Percentiles rank a stretch among this genome's conserved stretches.
phyloP scores from a whole-genome alignment of 2,888 invertebrate species.

The Luperina nickerlii region DNA sequence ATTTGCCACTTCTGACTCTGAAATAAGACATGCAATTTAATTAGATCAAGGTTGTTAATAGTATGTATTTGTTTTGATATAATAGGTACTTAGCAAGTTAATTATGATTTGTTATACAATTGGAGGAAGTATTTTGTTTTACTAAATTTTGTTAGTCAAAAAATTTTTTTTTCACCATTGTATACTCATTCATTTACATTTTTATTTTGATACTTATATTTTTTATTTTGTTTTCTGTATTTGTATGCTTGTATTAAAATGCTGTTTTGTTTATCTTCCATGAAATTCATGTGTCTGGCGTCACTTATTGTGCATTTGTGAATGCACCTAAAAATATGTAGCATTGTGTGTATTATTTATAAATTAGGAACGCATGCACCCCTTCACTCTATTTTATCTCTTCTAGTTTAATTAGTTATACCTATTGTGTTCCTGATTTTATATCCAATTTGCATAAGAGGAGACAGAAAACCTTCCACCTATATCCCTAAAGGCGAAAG shows the following conservation, averaged over 20 bases:
- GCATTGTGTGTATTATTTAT: too few relatives aligned
- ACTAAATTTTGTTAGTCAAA: too few relatives aligned
- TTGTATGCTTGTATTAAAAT: background rate
- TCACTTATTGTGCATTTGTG: background rate
- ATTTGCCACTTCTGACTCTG: slow-evolving; percentile 92
- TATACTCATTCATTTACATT: background rate
- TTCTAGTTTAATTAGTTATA: too few relatives aligned
- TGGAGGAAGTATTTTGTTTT: background rate
- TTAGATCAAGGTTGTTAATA: background rate
- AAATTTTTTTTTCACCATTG: background rate
- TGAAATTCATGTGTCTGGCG: background rate
- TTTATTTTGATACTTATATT: background rate
- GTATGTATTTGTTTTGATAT: background rate
- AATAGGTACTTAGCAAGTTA: background rate
- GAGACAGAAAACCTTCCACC: background rate
- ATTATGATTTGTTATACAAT: background rate
- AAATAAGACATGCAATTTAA: slow-evolving; percentile 17
- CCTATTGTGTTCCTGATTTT: too few relatives aligned
- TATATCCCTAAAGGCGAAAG: background rate
- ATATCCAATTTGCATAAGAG: background rate
- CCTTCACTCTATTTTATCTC: too few relatives aligned
- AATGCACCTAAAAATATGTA: background rate
- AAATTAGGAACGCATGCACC: too few relatives aligned
- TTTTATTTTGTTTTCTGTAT: background rate
- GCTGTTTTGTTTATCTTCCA: background rate